Percentiles rank a stretch among this genome's conserved stretches.
These are phyloP conservation scores for Sclerurus mexicanus DNA, from an alignment of 2,113 vertebrate species.

Conservation along the genomic window DNA sequence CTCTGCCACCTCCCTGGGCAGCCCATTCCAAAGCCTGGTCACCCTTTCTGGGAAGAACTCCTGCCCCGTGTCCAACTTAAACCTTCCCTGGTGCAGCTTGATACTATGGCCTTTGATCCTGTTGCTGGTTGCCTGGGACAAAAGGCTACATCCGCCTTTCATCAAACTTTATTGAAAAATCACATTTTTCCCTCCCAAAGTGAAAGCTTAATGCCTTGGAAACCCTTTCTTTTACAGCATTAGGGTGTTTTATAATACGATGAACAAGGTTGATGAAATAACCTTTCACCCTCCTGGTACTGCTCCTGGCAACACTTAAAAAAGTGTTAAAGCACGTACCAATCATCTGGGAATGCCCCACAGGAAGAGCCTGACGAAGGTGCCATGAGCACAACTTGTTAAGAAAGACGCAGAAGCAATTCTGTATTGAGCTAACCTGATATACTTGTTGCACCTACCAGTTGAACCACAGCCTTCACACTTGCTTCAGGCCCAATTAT, in stretches of 20 bases:
- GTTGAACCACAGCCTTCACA: neutral
- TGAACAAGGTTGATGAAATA: neutral
- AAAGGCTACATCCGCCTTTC: neutral
- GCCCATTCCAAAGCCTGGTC: neutral
- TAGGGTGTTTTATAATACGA: neutral
- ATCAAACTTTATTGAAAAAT: neutral
- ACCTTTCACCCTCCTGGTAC: neutral
- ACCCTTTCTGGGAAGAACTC: neutral
- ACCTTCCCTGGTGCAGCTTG: neutral
- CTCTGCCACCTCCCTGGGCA: too few relatives aligned
- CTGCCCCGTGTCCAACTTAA: too few relatives aligned
- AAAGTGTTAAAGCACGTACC: accelerated
- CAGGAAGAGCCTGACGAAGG: neutral
- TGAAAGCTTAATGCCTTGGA: neutral
- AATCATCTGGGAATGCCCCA: neutral
- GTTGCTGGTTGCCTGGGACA: too few relatives aligned
- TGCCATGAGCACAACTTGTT: neutral
- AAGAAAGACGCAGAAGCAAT: neutral
- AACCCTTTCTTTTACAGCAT: neutral
- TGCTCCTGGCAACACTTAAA: accelerated
- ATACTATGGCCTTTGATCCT: neutral
- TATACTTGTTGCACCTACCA: accelerated
- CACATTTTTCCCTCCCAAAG: neutral
- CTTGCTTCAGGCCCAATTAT: neutral
- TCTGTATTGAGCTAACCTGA: neutral